Conservation (phyloP, 2,113 vertebrate genomes). For the Trogon surrucura region DNA sequence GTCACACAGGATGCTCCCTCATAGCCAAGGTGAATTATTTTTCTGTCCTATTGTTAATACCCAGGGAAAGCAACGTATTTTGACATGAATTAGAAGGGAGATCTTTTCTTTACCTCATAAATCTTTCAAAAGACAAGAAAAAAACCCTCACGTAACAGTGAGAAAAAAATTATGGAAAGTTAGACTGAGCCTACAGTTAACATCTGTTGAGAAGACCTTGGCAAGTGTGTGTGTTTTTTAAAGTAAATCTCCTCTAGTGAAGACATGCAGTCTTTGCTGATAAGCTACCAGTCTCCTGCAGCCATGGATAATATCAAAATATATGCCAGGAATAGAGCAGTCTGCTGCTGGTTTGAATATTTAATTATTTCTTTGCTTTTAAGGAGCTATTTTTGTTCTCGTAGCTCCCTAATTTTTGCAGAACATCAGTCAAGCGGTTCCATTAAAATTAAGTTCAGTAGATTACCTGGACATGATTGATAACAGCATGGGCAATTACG, state of each 20-base stretch:
- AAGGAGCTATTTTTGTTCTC: neutral
- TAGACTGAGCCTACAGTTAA: neutral
- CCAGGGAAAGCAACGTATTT: neutral
- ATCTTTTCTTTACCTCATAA: neutral
- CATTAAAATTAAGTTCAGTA: slow-evolving; percentile 68
- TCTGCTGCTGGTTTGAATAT: slow-evolving; percentile 27
- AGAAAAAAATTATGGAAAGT: neutral
- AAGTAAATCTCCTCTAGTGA: neutral
- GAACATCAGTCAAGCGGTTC: slow-evolving; percentile 19
- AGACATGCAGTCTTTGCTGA: slow-evolving; percentile 7
- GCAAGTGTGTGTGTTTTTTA: neutral
- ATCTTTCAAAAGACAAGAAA: neutral
- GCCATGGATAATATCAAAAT: slow-evolving; percentile 4
- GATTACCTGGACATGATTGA: slow-evolving; percentile 71
- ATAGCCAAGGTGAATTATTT: neutral
- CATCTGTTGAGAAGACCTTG: neutral
- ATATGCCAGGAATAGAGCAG: neutral
- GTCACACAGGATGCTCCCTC: rapidly evolving
- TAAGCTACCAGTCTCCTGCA: slow-evolving; percentile 9
- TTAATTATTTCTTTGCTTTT: slow-evolving; percentile 48
- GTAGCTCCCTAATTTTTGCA: slow-evolving; percentile 4
- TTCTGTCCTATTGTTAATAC: neutral
- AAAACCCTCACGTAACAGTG: neutral
- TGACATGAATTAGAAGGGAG: neutral
- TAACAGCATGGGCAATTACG: slow-evolving; percentile 66